A percentile compares a stretch with the other conserved stretches of the same genome.
phyloP scores from a whole-genome alignment of 2,888 invertebrate species.

The Leptinotarsa haldemani region DNA sequence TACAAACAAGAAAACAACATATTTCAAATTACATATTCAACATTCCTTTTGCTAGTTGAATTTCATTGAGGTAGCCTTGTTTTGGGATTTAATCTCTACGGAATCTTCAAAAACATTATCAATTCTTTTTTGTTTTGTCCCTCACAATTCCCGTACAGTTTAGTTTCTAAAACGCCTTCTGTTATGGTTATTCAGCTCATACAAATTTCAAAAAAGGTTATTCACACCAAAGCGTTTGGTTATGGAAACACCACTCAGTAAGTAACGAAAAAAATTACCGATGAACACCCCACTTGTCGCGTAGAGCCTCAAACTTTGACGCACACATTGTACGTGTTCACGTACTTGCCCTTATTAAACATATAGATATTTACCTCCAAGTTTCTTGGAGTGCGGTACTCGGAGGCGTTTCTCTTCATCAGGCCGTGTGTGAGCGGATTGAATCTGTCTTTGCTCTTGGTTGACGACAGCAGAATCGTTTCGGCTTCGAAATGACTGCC shows the following conservation, averaged over 20 bases:
- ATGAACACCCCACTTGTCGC: conserved; percentile 34
- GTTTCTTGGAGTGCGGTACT: conserved; percentile 63
- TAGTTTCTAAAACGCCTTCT: no score
- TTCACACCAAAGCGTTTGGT: not conserved
- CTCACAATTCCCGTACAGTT: no score
- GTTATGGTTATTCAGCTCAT: no score
- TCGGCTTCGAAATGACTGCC: conserved; percentile 53
- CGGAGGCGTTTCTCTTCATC: conserved; percentile 57
- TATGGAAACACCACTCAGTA: not conserved
- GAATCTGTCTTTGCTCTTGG: conserved; percentile 53
- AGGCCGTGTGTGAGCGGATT: conserved; percentile 56
- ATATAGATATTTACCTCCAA: conserved; percentile 66
- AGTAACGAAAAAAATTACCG: conserved; percentile 50
- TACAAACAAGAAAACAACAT: no score
- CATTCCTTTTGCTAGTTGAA: no score
- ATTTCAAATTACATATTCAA: no score
- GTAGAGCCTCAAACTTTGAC: conserved; percentile 43
- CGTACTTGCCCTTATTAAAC: conserved; percentile 63
- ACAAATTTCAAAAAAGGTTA: not conserved
- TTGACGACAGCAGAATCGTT: conserved; percentile 54
- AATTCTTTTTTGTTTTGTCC: no score
- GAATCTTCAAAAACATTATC: no score
- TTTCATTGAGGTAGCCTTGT: no score
- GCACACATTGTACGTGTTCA: conserved; percentile 60
- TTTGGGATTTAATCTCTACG: no score